Conservation (phyloP, 2,888 invertebrate species). For the Saturnia pavonia region DNA sequence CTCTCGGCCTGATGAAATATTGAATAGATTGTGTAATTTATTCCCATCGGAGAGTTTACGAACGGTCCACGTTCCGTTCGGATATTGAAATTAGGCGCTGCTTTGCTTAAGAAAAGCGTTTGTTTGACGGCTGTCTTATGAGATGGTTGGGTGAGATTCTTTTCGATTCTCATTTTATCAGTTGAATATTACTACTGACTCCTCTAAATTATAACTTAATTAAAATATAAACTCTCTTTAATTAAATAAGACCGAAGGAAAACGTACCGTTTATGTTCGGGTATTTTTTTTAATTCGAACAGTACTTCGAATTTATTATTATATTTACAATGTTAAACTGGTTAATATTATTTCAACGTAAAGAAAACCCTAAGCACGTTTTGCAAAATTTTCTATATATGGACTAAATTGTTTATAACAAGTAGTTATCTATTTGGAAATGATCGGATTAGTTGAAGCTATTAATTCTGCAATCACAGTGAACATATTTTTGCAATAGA, state of each 20-base stretch:
- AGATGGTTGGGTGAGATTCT: conserved; percentile 32
- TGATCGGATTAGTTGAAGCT: no score
- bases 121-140: conserved; percentile 68
- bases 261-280: background rate
- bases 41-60: conserved; percentile 76
- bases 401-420: no score
- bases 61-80: conserved; percentile 73
- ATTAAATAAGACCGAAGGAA: background rate
- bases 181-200: background rate
- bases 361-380: no score
- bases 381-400: no score
- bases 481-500: no score
- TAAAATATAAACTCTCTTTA: conserved; percentile 26
- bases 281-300: background rate
- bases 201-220: conserved; percentile 20
- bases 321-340: background rate
- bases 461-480: no score
- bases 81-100: conserved; percentile 81
- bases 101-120: conserved; percentile 77
- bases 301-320: background rate
- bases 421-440: no score
- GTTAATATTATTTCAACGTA: background rate
- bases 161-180: conserved; percentile 27
- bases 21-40: conserved; percentile 81
- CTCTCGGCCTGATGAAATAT: conserved; percentile 80